Base-by-base conservation (phyloP, 2,797 vertebrate genomes). In the Tinamus major region DNA sequence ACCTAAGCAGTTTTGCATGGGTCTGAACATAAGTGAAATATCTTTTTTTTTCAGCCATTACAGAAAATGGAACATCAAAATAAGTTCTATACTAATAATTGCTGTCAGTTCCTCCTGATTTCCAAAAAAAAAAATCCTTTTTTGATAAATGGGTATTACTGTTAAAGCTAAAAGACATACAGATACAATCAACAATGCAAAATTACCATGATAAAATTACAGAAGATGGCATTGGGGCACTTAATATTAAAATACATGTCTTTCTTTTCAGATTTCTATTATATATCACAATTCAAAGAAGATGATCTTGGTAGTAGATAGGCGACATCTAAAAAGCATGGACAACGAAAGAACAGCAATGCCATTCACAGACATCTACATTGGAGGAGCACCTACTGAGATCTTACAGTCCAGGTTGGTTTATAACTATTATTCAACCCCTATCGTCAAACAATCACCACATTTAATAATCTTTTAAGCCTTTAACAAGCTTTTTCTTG, bases 271-370 rank as follows among this genome's bases (percentile, higher is more conserved):
- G 99, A 98, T 99, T 95, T 99, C 99, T 85, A 98, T 99, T 75
- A 99, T 99, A 96, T 99, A 99, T 95, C 99, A 99, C 97, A 99
- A 99, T 95, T 99, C 98, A 49, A 99, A 99, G 98, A 99, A 99
- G 97, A 98, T 99, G 75, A 99, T 99, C 95, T 97, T 99, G 71
- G 97, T 99, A 68, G 99, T 99, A 88, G 99, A 99, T 97, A 99
- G 99, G 96, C 98, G 98, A 79, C 99, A 99, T 48, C 97, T 99
- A 68, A 99, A 99, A 95, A 99, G 98, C 7, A 93, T 99, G 93
- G 99, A 99, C 92, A 99, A 99, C 82, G 98, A 98, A 75, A 99
- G 98, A 97, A 99, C 98, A 96, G 97, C 98, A 11, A 98, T 99
- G 91, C 98, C 99, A 13, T 99, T 99, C 95, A 97, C 98, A 51